phyloP scores from a whole-genome alignment of 2,113 vertebrate genomes.

The Sylvietta virens region DNA sequence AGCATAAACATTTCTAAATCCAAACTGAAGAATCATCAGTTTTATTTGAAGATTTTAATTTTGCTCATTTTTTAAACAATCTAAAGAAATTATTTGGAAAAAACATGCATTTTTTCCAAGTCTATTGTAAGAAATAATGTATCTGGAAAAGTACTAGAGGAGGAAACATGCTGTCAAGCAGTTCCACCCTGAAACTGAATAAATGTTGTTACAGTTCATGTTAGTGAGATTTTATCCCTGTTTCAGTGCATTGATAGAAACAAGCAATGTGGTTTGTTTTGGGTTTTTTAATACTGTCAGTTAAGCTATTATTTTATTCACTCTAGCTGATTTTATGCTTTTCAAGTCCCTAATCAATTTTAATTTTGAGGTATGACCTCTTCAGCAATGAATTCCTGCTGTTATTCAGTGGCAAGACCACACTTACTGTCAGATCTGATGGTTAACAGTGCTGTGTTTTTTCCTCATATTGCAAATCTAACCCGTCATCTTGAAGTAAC shows the following conservation, averaged over 20 bases:
- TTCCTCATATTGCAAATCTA: background rate
- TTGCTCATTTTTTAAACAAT: background rate
- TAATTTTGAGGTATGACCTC: background rate
- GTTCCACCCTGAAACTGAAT: background rate
- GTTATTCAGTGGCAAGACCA: background rate
- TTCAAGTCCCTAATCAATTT: background rate
- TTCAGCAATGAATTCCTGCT: background rate
- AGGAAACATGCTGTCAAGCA: background rate
- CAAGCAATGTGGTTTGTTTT: accelerated
- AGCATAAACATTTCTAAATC: background rate
- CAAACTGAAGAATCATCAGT: background rate
- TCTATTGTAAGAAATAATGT: background rate
- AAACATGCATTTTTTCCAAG: background rate
- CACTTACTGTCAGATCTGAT: background rate
- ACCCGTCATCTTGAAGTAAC: background rate
- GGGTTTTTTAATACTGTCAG: background rate
- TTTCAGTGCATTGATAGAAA: background rate
- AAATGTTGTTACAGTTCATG: background rate
- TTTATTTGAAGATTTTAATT: background rate
- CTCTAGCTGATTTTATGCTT: background rate
- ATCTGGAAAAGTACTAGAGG: background rate
- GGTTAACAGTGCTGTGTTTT: background rate
- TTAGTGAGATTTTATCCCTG: background rate
- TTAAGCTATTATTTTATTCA: background rate
- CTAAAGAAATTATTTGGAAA: background rate